phyloP scores from a whole-genome alignment of 2,113 vertebrate species.

The Verasper variegatus region DNA sequence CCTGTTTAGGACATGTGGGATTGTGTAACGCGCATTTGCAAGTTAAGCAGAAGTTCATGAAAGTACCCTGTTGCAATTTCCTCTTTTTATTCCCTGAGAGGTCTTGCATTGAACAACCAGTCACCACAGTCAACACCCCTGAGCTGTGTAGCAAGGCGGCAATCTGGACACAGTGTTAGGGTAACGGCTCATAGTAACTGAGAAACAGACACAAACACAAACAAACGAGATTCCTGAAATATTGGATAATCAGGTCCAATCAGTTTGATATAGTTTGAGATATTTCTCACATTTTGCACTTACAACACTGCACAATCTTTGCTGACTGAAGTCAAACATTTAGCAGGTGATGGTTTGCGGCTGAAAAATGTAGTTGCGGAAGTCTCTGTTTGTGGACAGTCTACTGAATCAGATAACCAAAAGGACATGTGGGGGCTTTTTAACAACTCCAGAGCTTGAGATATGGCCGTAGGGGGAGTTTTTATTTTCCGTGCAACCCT shows the following conservation, averaged over 20 bases:
- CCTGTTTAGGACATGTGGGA: background rate
- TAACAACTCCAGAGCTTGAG: background rate
- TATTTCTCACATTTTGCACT: background rate
- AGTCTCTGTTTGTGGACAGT: background rate
- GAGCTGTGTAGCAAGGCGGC: constrained; percentile 16
- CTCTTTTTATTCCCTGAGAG: constrained; percentile 33
- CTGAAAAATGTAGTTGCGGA: background rate
- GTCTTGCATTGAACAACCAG: constrained; percentile 41
- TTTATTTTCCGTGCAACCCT: background rate
- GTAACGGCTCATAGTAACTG: background rate
- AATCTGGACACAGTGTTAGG: constrained; percentile 9
- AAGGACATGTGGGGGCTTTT: background rate
- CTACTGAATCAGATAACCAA: constrained; percentile 15
- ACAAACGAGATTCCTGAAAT: background rate
- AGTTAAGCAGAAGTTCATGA: constrained; percentile 57
- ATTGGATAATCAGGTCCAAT: background rate
- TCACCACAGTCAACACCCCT: background rate
- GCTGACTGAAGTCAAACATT: background rate
- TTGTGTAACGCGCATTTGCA: constrained; percentile 42
- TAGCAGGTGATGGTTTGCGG: background rate
- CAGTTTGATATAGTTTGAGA: background rate
- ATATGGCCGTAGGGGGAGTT: background rate
- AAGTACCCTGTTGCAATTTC: constrained; percentile 66
- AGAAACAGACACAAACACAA: background rate
- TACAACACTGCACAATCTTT: background rate